Evolutionary conservation across 2,113 vertebrate species (phyloP).

Genomic region (Pogona vitticeps): DNA sequence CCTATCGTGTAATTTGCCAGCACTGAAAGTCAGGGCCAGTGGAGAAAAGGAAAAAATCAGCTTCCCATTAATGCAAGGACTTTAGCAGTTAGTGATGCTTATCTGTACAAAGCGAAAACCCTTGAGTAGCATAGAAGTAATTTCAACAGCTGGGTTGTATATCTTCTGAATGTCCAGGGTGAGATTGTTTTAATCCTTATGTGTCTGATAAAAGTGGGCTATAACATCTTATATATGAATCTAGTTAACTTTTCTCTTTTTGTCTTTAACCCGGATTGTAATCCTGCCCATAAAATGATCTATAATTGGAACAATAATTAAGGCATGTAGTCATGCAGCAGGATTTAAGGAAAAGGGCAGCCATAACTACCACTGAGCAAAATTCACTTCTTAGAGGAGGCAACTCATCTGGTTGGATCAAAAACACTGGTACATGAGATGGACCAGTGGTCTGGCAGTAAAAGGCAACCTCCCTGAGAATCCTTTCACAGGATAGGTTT

Average conservation of each 20-base stretch:
- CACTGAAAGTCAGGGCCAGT: not conserved
- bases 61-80: not conserved
- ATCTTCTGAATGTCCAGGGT: fast-evolving
- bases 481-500: not conserved
- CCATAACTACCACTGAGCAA: not conserved
- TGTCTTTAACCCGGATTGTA: too few relatives aligned
- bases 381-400: not conserved
- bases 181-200: fast-evolving
- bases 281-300: too few relatives aligned
- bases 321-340: fast-evolving
- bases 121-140: not conserved
- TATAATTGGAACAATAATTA: too few relatives aligned
- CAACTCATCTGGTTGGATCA: not conserved
- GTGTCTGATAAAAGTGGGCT: too few relatives aligned
- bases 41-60: not conserved
- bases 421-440: not conserved
- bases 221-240: too few relatives aligned
- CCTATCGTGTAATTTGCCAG: not conserved
- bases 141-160: not conserved
- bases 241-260: too few relatives aligned
- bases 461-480: not conserved
- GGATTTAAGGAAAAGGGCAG: fast-evolving
- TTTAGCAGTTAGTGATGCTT: fast-evolving
- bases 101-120: constrained; percentile 2
- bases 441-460: not conserved